A percentile compares a stretch with the other conserved stretches of the same genome.
Conservation (phyloP, 2,888 invertebrate species). For the Parthenolecanium corni region DNA sequence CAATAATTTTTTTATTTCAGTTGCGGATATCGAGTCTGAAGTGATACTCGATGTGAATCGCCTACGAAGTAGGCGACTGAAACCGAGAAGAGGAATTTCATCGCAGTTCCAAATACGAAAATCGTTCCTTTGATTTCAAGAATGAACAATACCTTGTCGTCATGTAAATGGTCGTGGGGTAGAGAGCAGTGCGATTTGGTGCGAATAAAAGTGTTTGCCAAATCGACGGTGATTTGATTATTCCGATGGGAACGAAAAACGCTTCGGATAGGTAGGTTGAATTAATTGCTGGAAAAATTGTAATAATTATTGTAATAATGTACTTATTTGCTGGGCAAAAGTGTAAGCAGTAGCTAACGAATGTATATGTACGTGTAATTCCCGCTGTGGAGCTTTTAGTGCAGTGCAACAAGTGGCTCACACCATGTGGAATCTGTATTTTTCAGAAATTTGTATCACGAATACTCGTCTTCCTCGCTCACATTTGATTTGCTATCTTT, state of each 20-base stretch:
- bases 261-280: conserved; percentile 15
- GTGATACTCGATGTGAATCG: too few relatives aligned
- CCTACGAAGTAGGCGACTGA: neutral
- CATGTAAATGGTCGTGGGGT: conserved; percentile 1
- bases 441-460: too few relatives aligned
- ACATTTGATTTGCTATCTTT: too few relatives aligned
- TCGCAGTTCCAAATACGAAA: neutral
- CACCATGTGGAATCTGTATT: too few relatives aligned
- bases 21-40: too few relatives aligned
- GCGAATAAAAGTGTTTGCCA: neutral
- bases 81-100: neutral
- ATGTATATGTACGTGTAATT: too few relatives aligned
- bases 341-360: too few relatives aligned
- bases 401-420: neutral
- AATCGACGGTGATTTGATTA: conserved; percentile 11
- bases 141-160: neutral
- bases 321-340: too few relatives aligned
- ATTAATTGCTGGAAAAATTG: neutral
- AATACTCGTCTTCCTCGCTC: too few relatives aligned
- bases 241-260: conserved; percentile 24
- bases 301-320: too few relatives aligned
- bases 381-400: neutral
- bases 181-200: neutral
- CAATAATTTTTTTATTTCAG: too few relatives aligned
- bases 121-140: neutral